A percentile compares a stretch with the other conserved stretches of the same genome.
Conservation (phyloP, 92 coral and sea anemone species). For the Desmophyllum pertusum region DNA sequence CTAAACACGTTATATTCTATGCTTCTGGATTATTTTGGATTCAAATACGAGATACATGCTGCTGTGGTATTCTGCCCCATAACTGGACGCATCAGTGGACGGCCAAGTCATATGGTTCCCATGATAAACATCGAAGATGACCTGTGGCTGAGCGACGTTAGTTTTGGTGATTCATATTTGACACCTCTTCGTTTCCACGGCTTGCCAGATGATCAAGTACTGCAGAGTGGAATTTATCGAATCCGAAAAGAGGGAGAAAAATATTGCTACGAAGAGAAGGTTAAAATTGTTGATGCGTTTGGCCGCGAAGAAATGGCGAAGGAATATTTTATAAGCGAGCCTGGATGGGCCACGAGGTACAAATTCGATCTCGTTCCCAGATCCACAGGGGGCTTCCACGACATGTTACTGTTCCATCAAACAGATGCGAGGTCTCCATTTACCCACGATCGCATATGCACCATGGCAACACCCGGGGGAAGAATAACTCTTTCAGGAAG, state of each 20-base stretch:
- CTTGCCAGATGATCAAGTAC: conserved; percentile 44
- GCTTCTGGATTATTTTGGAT: conserved; percentile 57
- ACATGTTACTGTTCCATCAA: conserved; percentile 5
- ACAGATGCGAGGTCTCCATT: conserved; percentile 26
- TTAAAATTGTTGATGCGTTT: not conserved
- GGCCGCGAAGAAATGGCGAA: conserved; percentile 2
- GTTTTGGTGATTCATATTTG: conserved; percentile 32
- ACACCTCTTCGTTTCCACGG: conserved; percentile 48
- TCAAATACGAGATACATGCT: not conserved
- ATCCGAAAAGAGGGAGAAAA: conserved; percentile 34
- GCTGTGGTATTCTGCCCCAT: conserved; percentile 18
- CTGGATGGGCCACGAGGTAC: conserved; percentile 7
- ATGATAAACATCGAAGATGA: conserved; percentile 24
- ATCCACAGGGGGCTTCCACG: conserved; percentile 6
- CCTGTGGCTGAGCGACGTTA: conserved; percentile 60
- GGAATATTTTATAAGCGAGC: not conserved
- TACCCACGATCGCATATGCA: conserved; percentile 39
- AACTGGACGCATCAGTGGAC: not conserved
- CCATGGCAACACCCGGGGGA: conserved; percentile 57
- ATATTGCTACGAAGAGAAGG: not conserved
- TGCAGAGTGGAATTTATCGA: conserved; percentile 40
- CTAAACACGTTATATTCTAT: conserved; percentile 48
- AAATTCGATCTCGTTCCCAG: conserved; percentile 43
- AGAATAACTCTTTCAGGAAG: conserved; percentile 38
- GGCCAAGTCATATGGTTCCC: conserved; percentile 13